Percentiles rank a stretch among this genome's conserved stretches.
Evolutionary conservation across 1,140 invertebrate species (phyloP).

Genomic region (Macrotrachela quadricornifera): DNA sequence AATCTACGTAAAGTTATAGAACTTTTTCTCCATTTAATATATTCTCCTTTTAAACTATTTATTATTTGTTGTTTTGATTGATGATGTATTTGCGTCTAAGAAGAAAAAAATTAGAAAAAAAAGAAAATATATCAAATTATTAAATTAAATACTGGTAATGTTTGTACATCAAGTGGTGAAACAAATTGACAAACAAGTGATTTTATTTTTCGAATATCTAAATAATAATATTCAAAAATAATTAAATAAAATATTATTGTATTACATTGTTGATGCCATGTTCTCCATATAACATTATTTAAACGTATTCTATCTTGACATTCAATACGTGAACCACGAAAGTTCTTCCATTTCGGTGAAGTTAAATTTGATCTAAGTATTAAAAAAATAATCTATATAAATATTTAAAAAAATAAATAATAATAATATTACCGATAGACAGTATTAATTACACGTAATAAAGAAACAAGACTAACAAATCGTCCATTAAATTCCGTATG

Average conservation of each 20-base stretch:
- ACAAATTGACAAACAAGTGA: not conserved
- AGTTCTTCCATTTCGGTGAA: constrained; percentile 97
- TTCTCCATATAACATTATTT: constrained; percentile 99
- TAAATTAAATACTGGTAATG: not conserved
- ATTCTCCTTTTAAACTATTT: not conserved
- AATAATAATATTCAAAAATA: not conserved
- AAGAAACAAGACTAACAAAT: too few relatives aligned
- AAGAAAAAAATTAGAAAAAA: not conserved
- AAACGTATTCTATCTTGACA: constrained; percentile 96
- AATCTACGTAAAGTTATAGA: too few relatives aligned
- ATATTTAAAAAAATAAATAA: too few relatives aligned
- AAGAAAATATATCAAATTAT: not conserved
- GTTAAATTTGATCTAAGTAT: constrained; percentile 3
- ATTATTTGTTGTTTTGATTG: not conserved
- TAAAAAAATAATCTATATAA: too few relatives aligned
- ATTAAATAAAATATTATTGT: constrained; percentile 13
- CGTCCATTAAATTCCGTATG: too few relatives aligned
- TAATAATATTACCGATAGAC: too few relatives aligned
- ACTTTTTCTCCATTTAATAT: too few relatives aligned
- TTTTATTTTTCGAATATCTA: not conserved
- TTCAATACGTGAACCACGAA: constrained; percentile 80
- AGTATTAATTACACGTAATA: too few relatives aligned
- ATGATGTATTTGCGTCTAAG: not conserved
- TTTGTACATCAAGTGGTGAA: not conserved
- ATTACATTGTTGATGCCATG: constrained; percentile 99